Evolutionary conservation across 2,888 invertebrate species (phyloP), one percentile per base, ranked within the genome.

Genomic region (Scaptomyza polygonia): DNA sequence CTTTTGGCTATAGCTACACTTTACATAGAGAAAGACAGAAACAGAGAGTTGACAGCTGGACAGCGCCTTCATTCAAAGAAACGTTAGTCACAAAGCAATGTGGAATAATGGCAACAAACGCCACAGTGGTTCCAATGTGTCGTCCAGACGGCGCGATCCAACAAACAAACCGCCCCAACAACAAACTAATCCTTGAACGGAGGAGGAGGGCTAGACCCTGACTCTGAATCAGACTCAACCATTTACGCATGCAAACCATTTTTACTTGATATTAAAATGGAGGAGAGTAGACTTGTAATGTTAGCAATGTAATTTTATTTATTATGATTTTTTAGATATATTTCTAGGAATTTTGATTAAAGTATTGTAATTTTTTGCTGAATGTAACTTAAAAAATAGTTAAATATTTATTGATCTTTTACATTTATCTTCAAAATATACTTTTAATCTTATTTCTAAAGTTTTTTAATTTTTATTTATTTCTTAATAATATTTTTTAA

Each of bases 211-310:
- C n/a, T 0, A n/a, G 16, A 14, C 43, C 8, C 52, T 49, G 39
- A 18, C 54, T 12, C 21, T 16, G 43, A 39, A 39, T 27, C 32
- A 36, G 53, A 54, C 53, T 55, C 39, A 27, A 55, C 44, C 51
- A 64, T 72, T 77, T 54, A 72, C 67, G 66, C 77, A 72, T 58
- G 53, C 78, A 32, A 56, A 36, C 30, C 53, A 67, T 71, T 80
- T 79, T 47, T 29, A 55, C 42, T 49, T 21, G 42, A 40, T 39
- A 72, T 79, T 82, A 79, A 67, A 83, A 75, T 69, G 58, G 45
- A 3, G 11, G n/a, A 43, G 3, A 8, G n/a, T 1, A 7, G 16
- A 6, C 8, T 2, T 2, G 8, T 51, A n/a, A 49, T 11, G 5
- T 57, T 5, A 0, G 27, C 30, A 66, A 9, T 6, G 78, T 39